Base-by-base conservation (phyloP, 37 sponge, comb jelly and placozoan species). In the Oscarella lobularis region DNA sequence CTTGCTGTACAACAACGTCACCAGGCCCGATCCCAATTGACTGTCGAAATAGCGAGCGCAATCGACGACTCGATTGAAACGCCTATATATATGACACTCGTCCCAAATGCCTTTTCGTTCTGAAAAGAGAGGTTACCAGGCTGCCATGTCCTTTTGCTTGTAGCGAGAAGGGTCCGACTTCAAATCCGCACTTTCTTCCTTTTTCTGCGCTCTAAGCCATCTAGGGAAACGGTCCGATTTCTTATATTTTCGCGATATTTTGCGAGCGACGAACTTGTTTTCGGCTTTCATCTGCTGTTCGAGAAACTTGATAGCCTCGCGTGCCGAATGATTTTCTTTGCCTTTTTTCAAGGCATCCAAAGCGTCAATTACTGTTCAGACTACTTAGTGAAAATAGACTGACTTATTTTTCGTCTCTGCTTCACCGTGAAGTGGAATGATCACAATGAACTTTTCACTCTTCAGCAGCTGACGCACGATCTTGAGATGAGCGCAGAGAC, bases 301-400 rank as follows among this genome's bases (percentile, higher is more conserved):
- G 39, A 91, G 85, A 37, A 91, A 91, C 80, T 91, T 91, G 70
- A 91, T 91, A 31, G 85, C 88, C 37, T 91, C 92, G n/a, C 92
- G 39, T n/a, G 88, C 92, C 39, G 88, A 72, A 74, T 81, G 86
- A 69, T 84, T 91, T 66, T 78, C 84, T 31, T 74, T 84, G 0
- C 79, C 87, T 39, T 91, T 91, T 80, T 91, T 91, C 92, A 91
- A 83, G 35, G 71, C 38, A 39, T 91, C 92, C 39, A 91, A 67
- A 36, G 72, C 40, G 33, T 87, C 92, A 67, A 87, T 87, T 38
- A 87, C 92, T 91, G 67, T 48, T n/a, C n/a, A n/a, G n/a, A n/a
- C n/a, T n/a, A n/a, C n/a, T n/a, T n/a, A 48, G 20, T 48, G 20
- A 27, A 48, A 48, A 48, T 27, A 48, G 14, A 48, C 60, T 48